These are phyloP conservation scores for Sarcophaga variegata DNA, from an alignment of 2,888 invertebrate species.

Conservation along the genomic window DNA sequence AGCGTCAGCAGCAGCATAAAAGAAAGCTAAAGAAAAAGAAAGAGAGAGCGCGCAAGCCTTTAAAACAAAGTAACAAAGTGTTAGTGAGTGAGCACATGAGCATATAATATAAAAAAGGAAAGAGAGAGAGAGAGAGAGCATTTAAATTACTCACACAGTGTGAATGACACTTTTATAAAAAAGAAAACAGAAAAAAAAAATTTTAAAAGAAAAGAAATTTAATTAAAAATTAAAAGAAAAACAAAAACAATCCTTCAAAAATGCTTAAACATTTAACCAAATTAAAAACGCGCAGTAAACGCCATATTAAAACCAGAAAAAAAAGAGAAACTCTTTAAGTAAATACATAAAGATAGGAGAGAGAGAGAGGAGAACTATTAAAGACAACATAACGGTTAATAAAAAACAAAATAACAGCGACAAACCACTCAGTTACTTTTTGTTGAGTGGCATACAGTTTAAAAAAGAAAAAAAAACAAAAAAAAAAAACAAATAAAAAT, in stretches of 20 bases:
- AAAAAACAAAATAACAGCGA: background rate
- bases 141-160: slow-evolving; percentile 55
- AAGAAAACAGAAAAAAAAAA: slow-evolving; percentile 34
- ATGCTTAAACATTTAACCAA: slow-evolving; percentile 2
- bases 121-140: background rate
- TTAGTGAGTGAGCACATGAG: background rate
- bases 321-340: slow-evolving; percentile 4
- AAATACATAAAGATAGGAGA: background rate
- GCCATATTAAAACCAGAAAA: background rate
- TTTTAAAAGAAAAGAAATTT: slow-evolving; percentile 48
- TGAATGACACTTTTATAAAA: slow-evolving; percentile 63
- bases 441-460: background rate
- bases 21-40: slow-evolving; percentile 24
- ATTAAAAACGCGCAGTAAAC: background rate
- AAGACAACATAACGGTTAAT: background rate
- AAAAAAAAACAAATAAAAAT: background rate
- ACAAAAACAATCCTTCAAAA: background rate
- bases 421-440: background rate
- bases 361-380: background rate
- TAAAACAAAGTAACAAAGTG: background rate
- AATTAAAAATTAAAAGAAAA: slow-evolving; percentile 27
- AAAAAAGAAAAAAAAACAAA: background rate
- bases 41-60: slow-evolving; percentile 7
- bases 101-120: slow-evolving; percentile 5
- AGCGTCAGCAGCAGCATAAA: background rate